Percentiles rank a stretch among this genome's conserved stretches.
Conservation (phyloP, 1,140 invertebrate genomes). For the Zaprionus kolodkinae region DNA sequence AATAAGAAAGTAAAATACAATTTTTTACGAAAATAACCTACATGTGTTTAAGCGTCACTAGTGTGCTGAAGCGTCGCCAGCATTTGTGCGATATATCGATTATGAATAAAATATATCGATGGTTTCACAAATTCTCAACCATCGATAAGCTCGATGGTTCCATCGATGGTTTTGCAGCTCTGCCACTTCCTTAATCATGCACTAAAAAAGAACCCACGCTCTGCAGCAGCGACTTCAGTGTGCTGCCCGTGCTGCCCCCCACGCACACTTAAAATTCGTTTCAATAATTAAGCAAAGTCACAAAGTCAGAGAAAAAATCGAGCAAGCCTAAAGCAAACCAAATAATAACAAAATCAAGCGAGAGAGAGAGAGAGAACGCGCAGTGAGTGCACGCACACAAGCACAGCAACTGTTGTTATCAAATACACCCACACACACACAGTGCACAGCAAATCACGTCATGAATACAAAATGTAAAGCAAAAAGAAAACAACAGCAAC, state of each 20-base stretch:
- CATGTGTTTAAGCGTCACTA: too few species aligned
- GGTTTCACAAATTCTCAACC: too few species aligned
- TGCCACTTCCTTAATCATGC: slow-evolving; percentile 40
- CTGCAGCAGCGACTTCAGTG: slow-evolving; percentile 24
- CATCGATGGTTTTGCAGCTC: too few species aligned
- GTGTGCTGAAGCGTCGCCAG: too few species aligned
- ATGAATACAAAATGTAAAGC: slow-evolving; percentile 58
- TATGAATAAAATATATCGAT: too few species aligned
- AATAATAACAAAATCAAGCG: slow-evolving; percentile 36
- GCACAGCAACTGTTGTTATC: slow-evolving; percentile 43
- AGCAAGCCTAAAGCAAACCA: slow-evolving; percentile 4
- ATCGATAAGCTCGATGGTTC: too few species aligned
- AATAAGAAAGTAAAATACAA: too few species aligned
- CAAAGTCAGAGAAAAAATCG: slow-evolving; percentile 18
- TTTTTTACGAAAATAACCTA: too few species aligned
- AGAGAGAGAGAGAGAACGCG: neutral
- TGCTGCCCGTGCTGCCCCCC: slow-evolving; percentile 27
- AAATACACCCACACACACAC: slow-evolving; percentile 32
- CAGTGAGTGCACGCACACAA: slow-evolving; percentile 1
- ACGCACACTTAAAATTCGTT: slow-evolving; percentile 30
- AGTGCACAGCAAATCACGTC: slow-evolving; percentile 51
- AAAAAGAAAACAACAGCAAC: slow-evolving; percentile 41
- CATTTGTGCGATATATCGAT: too few species aligned
- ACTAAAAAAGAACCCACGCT: slow-evolving; percentile 33
- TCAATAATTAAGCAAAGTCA: slow-evolving; percentile 54